Evolutionary conservation across 2,797 vertebrate species (phyloP), one percentile per base, ranked within the genome.

Genomic region (Pseudotriccus pelzelni): DNA sequence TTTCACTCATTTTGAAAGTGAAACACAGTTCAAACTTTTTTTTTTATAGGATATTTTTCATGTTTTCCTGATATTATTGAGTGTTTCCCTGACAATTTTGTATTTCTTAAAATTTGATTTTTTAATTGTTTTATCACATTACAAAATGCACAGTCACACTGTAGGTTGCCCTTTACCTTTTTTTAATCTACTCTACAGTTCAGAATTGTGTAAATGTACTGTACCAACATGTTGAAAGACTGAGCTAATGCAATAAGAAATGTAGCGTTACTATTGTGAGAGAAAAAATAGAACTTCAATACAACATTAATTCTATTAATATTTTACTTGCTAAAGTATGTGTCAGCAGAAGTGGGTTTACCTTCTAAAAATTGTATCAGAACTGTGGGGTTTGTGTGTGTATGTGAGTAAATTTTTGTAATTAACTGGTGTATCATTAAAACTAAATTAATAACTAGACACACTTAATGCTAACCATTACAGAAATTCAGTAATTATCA

Each of bases 401-500:
- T 47, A 46, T 84, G 24, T 83, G 53, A 89, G 37, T 12, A 46
- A 74, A 44, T 87, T 91, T 87, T 67, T 83, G 8, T 60, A 85
- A 89, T 92, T 83, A 89, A 74, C 50, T 77, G 46, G 21, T 9
- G 59, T 43, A 78, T 93, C 46, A 70, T 93, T 95, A 89, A 85
- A 89, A 77, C 24, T 32, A 63, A 74, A 80, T 90, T 90, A 79
- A 77, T 87, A 84, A 90, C 88, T 74, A 78, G 77, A 74, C 47
- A 46, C 46, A 64, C 34, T 72, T 88, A 93, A 44, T 64, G 53
- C 43, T 76, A 90, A 62, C 55, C 41, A 24, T 93, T 94, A 76
- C 32, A 92, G 69, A 92, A 94, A 87, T 74, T 64, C 49, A 79
- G 66, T 79, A 93, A 89, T 96, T 92, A 93, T 72, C 41, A 16